Percentiles rank a stretch among this genome's conserved stretches.
Evolutionary conservation across 2,888 invertebrate genomes (phyloP).

Genomic region (Drosophila longiperda): DNA sequence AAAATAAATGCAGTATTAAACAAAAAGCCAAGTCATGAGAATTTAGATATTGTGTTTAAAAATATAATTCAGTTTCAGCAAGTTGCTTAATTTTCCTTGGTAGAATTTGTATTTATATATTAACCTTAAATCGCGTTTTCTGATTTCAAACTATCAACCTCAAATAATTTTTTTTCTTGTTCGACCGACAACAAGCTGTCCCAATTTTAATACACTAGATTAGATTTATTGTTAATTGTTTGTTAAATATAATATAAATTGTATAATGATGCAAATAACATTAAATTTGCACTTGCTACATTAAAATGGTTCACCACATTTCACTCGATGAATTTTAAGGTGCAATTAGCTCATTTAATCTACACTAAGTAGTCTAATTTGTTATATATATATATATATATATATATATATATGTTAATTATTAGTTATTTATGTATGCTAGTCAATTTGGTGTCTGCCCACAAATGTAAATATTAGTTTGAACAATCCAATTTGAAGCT

Average conservation of each 20-base stretch:
- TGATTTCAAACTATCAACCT: no score
- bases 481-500: neutral
- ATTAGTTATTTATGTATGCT: neutral
- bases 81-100: neutral
- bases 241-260: slow-evolving; percentile 2
- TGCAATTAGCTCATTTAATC: neutral
- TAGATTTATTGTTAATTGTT: slow-evolving; percentile 25
- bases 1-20: neutral
- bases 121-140: no score
- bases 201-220: slow-evolving; percentile 41
- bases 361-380: no score
- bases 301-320: neutral
- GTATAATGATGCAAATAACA: slow-evolving; percentile 14
- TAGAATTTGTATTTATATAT: no score
- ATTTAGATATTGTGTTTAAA: neutral
- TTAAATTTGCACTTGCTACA: neutral
- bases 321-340: neutral
- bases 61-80: neutral
- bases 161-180: neutral
- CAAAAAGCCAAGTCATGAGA: neutral
- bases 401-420: neutral
- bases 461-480: neutral
- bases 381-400: neutral
- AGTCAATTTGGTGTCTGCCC: neutral
- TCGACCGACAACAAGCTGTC: neutral